Base-by-base conservation (phyloP, 2,797 vertebrate genomes). In the Apogon hyalosoma region DNA sequence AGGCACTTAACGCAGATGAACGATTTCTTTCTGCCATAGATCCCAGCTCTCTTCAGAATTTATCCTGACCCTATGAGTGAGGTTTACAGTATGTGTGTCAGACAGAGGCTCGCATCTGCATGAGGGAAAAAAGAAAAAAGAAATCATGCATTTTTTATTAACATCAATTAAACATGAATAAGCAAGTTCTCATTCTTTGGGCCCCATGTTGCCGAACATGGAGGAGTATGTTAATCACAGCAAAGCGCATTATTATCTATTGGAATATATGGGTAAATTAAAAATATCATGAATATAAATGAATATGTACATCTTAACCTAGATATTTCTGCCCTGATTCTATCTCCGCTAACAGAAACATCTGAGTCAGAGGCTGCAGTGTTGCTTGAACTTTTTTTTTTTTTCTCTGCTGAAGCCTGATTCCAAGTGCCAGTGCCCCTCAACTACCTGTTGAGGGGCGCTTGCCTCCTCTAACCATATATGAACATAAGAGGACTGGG, bases 131-230 rank as follows among this genome's bases (percentile, higher is more conserved):
- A 16, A 36, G 57, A 60, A 39, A 11, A 52, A 31, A 54, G n/a
- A 68, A 71, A 51, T 36, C 65, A 47, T 87, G 84, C 63, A 84
- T 91, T 87, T 90, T 88, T 85, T 85, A 83, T 81, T 65, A 77
- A 70, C 73, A 88, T 92, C 70, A 91, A 92, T 92, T 91, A 93
- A 90, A 89, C 84, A 92, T 91, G 82, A 91, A 87, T 83, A 90
- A 90, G 87, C 86, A 90, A 88, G 83, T 84, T 89, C 82, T 87
- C 76, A 83, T 86, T 87, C 78, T 89, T 66, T 45, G 24, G 64
- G 86, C 81, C 85, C 81, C 85, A 80, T 69, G 86, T 83, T 84
- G 84, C 83, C 74, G 76, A 75, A 86, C 82, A 85, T 75, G 79
- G 82, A 84, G 83, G 65, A 74, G 51, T 79, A 87, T 90, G 86